Conservation (phyloP, 2,113 vertebrate species). For the Stomatorhinus ivindoensis region DNA sequence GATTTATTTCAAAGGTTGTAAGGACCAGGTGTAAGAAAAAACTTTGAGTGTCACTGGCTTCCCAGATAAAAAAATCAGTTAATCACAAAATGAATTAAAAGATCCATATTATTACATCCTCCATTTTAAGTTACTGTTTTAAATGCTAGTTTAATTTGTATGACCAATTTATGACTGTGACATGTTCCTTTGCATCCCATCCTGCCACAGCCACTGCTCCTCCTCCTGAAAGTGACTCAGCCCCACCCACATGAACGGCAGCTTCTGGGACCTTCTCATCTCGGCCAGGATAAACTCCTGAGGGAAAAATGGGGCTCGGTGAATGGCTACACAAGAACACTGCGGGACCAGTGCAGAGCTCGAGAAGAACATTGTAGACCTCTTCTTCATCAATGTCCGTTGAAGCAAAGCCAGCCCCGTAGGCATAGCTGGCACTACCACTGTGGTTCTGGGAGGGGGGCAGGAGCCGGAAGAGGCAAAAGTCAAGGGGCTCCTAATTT, state of each 20-base stretch:
- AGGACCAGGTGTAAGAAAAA: too few species aligned
- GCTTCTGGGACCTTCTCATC: conserved; percentile 14
- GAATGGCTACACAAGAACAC: background rate
- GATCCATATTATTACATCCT: background rate
- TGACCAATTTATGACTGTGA: background rate
- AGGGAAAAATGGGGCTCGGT: background rate
- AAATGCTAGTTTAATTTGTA: background rate
- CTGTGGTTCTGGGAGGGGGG: background rate
- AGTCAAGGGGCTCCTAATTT: background rate
- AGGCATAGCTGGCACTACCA: conserved; percentile 20
- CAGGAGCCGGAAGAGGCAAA: background rate
- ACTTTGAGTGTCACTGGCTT: too few species aligned
- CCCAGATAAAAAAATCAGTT: background rate
- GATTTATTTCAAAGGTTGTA: too few species aligned
- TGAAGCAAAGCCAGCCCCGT: conserved; percentile 14
- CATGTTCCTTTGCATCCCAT: conserved; percentile 13
- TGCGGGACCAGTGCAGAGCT: too few species aligned
- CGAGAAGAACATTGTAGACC: background rate
- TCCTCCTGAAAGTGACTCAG: conserved; percentile 14
- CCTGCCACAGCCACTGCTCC: conserved; percentile 25
- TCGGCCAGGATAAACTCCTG: background rate
- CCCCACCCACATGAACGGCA: conserved; percentile 25
- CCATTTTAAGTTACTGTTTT: background rate
- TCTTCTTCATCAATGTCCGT: conserved; percentile 13
- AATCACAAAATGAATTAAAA: background rate